A percentile compares a stretch with the other conserved stretches of the same genome.
These are phyloP conservation scores for Mustela lutreola DNA, from an alignment of 2,113 vertebrate species.

Conservation along the genomic window DNA sequence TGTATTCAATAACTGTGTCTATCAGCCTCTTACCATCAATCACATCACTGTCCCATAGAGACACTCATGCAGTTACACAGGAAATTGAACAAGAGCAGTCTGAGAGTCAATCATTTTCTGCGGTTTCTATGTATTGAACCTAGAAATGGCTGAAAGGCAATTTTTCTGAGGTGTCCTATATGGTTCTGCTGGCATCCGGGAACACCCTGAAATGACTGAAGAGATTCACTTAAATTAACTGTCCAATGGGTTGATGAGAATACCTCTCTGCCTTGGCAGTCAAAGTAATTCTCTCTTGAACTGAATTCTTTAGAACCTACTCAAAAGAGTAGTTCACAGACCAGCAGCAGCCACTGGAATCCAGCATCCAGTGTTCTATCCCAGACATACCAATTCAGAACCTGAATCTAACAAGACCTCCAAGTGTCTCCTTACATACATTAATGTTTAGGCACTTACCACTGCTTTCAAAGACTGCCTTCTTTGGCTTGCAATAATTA, in stretches of 20 bases:
- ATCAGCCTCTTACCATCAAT: conserved; percentile 48
- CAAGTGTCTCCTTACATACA: background rate
- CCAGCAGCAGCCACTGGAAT: background rate
- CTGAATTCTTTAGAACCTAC: background rate
- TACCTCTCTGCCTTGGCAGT: background rate
- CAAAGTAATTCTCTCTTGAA: conserved; percentile 21
- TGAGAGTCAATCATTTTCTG: conserved; percentile 63
- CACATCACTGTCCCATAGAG: conserved; percentile 65
- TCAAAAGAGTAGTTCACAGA: background rate
- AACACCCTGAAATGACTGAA: conserved; percentile 36
- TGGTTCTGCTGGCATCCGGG: background rate
- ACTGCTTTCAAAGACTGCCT: background rate
- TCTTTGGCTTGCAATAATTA: background rate
- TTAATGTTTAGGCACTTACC: background rate
- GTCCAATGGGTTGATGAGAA: background rate
- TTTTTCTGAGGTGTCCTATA: conserved; percentile 52
- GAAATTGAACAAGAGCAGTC: conserved; percentile 70
- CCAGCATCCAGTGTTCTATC: background rate
- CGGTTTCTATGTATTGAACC: conserved; percentile 59
- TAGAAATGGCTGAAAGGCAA: conserved; percentile 35
- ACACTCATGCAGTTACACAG: conserved; percentile 65
- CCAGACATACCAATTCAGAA: background rate
- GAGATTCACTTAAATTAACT: conserved; percentile 25
- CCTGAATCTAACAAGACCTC: conserved; percentile 15
- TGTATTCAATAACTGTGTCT: conserved; percentile 32